A percentile compares a stretch with the other conserved stretches of the same genome.
Conservation (phyloP, 2,888 invertebrate species). For the Meta bourneti region DNA sequence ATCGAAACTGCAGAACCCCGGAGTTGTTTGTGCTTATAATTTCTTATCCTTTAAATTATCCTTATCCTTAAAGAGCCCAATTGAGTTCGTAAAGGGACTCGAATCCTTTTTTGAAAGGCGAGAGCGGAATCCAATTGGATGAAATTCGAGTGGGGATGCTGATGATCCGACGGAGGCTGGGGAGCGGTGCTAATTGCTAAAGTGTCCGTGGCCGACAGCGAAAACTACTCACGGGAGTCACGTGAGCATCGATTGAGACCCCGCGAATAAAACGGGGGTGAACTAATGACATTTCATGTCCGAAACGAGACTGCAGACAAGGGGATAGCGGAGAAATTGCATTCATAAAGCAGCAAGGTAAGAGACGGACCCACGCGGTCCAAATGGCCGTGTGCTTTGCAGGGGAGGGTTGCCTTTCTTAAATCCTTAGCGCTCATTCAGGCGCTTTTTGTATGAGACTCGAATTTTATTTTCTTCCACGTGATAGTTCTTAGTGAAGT, state of each 20-base stretch:
- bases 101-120: no score
- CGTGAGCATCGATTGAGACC: conserved; percentile 46
- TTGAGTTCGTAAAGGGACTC: no score
- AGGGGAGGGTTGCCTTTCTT: neutral
- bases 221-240: conserved; percentile 61
- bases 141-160: no score
- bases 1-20: no score
- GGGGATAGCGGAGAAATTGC: conserved; percentile 40
- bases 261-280: neutral
- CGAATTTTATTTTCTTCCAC: neutral
- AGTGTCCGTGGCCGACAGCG: conserved; percentile 51
- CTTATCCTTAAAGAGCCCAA: no score
- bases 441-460: neutral
- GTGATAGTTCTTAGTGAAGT: no score
- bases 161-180: no score
- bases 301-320: conserved; percentile 61
- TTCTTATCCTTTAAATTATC: no score
- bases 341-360: conserved; percentile 66
- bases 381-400: conserved; percentile 18
- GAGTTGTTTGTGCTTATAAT: no score
- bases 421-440: neutral
- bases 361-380: conserved; percentile 26
- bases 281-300: conserved; percentile 67
- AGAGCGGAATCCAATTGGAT: no score
- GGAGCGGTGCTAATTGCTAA: conserved; percentile 42